Percentiles rank a stretch among this genome's conserved stretches.
Evolutionary conservation across 1,140 invertebrate species (phyloP).

Genomic region (Anastrepha obliqua): DNA sequence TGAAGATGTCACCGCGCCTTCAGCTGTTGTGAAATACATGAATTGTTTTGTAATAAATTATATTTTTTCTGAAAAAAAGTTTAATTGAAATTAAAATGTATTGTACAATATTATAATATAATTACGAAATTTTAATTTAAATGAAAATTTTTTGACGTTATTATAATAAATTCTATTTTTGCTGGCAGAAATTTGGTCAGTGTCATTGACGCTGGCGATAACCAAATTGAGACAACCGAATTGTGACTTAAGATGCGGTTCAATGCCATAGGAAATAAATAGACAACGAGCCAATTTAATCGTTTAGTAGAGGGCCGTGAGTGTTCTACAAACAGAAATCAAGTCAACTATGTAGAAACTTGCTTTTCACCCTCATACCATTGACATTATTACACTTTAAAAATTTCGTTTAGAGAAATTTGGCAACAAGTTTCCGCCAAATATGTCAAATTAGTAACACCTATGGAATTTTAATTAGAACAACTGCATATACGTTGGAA

Average conservation of each 20-base stretch:
- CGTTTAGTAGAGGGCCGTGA: neutral
- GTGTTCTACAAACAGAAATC: neutral
- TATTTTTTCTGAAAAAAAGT: neutral
- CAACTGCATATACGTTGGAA: too few species aligned
- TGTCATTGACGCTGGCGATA: neutral
- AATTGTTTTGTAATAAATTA: neutral
- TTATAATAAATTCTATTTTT: too few species aligned
- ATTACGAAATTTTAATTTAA: too few species aligned
- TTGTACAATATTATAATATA: too few species aligned
- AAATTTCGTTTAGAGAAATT: neutral
- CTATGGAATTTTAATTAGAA: constrained; percentile 5
- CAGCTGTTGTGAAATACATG: too few species aligned
- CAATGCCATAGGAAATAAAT: constrained; percentile 15
- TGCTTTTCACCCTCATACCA: too few species aligned
- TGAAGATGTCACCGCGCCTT: neutral
- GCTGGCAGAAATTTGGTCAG: neutral
- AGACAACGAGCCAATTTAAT: neutral
- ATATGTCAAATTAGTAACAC: neutral
- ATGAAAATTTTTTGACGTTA: too few species aligned
- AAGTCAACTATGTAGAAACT: neutral
- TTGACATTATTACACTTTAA: neutral
- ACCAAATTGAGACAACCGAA: neutral
- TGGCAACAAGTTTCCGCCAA: neutral
- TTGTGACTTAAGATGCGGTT: neutral
- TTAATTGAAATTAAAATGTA: too few species aligned